Evolutionary conservation across 2,888 invertebrate genomes (phyloP), one percentile per base, ranked within the genome.

Genomic region (Entomobrya proxima): DNA sequence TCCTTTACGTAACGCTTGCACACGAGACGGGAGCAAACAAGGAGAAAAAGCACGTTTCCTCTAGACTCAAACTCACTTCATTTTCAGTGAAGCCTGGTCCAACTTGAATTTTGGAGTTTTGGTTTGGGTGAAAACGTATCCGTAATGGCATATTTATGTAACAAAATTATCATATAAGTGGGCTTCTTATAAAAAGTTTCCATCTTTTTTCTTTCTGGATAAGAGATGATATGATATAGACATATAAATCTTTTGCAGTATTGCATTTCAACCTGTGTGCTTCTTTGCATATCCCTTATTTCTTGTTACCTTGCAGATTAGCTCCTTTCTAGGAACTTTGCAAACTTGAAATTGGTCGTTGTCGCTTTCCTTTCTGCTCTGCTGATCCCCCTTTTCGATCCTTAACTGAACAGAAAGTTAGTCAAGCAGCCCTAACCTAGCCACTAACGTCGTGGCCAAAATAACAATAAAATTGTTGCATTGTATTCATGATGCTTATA

Each of bases 1-100:
- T 13, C 61, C 21, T 69, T 69, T 69, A 69, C 69, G 69, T 69
- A 69, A 69, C 69, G 27, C 35, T 50, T 72, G 44, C 18, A 47
- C 72, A 72, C 50, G 47, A 72, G 72, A 72, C 72, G 27, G 9
- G 27, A 15, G 69, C 2, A 24, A 40, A 13, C 0, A 18, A 72
- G 72, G 30, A 47, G 30, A 11, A 72, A 50, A 47, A 72, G 32
- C 47, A 72, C 72, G 47, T 47, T 72, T 72, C 72, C 72, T 47
- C 30, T 44, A 30, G n/a, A n/a, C n/a, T n/a, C n/a, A 72, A 30
- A 50, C 30, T 72, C 72, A 13, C 32, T 9, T 47, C 30, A 50
- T 50, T 47, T 44, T 47, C 47, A 47, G 35, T 27, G 35, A 35
- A 72, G 50, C 37, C 40, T 67, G 37, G 21, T 40, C 40, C 24